A percentile compares a stretch with the other conserved stretches of the same genome.
Evolutionary conservation across 2,888 invertebrate genomes (phyloP).

Genomic region (Caenorhabditis zanzibari): DNA sequence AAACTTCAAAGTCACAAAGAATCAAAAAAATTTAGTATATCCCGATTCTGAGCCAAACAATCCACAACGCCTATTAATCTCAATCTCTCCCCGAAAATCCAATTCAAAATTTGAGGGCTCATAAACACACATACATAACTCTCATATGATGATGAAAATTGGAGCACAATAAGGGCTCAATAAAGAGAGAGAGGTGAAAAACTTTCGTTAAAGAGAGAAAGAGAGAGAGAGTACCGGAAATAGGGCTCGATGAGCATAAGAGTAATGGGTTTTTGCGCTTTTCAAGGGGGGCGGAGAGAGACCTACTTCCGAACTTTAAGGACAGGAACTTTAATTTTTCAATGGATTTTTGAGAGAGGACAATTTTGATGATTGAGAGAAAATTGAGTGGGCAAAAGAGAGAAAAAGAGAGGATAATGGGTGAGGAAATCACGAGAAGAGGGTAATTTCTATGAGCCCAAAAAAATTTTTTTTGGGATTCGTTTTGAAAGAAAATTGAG

Average conservation of each 20-base stretch:
- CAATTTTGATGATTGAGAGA: neutral
- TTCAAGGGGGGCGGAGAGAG: constrained; percentile 5
- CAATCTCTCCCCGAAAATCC: neutral
- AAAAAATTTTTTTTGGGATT: too few relatives aligned
- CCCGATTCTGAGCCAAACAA: too few relatives aligned
- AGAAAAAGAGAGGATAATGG: too few relatives aligned
- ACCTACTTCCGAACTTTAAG: constrained; percentile 57
- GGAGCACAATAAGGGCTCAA: neutral
- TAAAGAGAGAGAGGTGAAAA: constrained; percentile 27
- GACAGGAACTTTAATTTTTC: constrained; percentile 28
- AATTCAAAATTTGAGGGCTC: constrained; percentile 35
- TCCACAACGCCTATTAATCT: too few relatives aligned
- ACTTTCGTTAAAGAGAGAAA: too few relatives aligned
- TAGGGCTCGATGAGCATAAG: constrained; percentile 56
- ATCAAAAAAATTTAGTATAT: too few relatives aligned
- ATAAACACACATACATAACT: too few relatives aligned
- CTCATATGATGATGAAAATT: neutral
- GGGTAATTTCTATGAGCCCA: neutral
- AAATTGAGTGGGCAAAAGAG: neutral
- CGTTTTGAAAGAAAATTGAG: too few relatives aligned
- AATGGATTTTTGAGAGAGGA: neutral
- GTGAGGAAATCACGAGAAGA: neutral
- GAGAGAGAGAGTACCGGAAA: constrained; percentile 64
- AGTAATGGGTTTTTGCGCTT: constrained; percentile 45
- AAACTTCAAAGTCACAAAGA: too few relatives aligned